Evolutionary conservation across 2,888 invertebrate genomes (phyloP).

Genomic region (Drosophila borealis): DNA sequence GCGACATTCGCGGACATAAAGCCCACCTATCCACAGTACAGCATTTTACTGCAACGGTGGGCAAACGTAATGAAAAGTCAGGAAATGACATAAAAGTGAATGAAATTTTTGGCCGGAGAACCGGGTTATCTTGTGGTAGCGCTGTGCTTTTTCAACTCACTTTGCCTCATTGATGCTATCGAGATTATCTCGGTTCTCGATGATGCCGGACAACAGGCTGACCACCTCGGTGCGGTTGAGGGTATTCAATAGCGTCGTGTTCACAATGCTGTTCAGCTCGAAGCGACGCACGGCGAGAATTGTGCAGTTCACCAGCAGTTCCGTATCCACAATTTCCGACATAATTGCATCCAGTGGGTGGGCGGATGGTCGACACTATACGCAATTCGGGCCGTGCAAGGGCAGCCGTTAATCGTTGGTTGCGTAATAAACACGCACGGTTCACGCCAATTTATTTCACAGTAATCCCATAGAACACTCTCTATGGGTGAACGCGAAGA

Average conservation of each 20-base stretch:
- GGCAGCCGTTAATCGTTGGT: constrained; percentile 28
- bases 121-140: no score
- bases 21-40: not conserved
- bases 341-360: constrained; percentile 54
- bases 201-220: constrained; percentile 80
- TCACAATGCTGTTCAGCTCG: constrained; percentile 78
- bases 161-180: constrained; percentile 82
- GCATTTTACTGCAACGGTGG: not conserved
- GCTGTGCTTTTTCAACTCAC: constrained; percentile 70
- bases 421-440: constrained; percentile 46
- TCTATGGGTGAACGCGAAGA: constrained; percentile 6
- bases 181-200: constrained; percentile 81
- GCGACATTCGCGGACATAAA: constrained; percentile 7
- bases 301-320: constrained; percentile 83
- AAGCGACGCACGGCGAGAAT: constrained; percentile 83
- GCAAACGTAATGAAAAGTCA: not conserved
- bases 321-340: constrained; percentile 84
- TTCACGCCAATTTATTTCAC: constrained; percentile 45
- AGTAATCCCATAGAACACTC: constrained; percentile 40
- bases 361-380: not conserved
- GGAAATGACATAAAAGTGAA: not conserved
- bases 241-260: constrained; percentile 73
- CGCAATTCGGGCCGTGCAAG: not conserved
- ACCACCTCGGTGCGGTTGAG: constrained; percentile 83
- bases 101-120: not conserved